Evolutionary conservation across 2,888 invertebrate species (phyloP).

Genomic region (Ochropacha duplaris): DNA sequence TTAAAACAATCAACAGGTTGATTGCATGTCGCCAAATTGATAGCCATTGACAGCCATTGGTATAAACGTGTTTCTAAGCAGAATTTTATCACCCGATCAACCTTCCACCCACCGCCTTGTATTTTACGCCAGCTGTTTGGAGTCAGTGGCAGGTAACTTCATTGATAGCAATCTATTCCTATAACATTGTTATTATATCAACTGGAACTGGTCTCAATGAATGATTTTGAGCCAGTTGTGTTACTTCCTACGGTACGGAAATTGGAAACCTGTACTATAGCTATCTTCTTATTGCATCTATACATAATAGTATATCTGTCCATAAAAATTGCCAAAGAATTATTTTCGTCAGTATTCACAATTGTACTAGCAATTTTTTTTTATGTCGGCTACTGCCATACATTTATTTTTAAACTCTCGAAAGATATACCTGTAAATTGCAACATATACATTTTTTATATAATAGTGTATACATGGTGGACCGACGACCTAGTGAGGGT

Average conservation of each 20-base stretch:
- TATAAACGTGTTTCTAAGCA: neutral
- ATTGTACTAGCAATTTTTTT: too few species aligned
- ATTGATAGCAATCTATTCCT: neutral
- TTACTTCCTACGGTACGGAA: neutral
- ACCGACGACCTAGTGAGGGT: too few species aligned
- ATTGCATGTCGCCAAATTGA: neutral
- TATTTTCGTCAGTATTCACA: too few species aligned
- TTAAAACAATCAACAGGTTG: neutral
- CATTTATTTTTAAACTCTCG: too few species aligned
- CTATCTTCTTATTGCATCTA: neutral
- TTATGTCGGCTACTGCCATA: too few species aligned
- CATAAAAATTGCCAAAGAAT: too few species aligned
- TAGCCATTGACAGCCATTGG: neutral
- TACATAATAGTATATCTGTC: too few species aligned
- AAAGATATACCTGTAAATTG: too few species aligned
- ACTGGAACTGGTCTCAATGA: neutral
- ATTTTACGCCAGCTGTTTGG: neutral
- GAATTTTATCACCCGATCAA: neutral
- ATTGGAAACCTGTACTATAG: neutral
- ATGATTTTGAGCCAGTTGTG: neutral
- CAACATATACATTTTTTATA: too few species aligned
- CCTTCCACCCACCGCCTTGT: neutral
- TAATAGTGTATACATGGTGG: too few species aligned
- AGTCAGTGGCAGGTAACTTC: neutral
- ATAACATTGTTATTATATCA: conserved; percentile 1